These are phyloP conservation scores for Leptinotarsa texana DNA, from an alignment of 1,140 invertebrate species.

Conservation along the genomic window DNA sequence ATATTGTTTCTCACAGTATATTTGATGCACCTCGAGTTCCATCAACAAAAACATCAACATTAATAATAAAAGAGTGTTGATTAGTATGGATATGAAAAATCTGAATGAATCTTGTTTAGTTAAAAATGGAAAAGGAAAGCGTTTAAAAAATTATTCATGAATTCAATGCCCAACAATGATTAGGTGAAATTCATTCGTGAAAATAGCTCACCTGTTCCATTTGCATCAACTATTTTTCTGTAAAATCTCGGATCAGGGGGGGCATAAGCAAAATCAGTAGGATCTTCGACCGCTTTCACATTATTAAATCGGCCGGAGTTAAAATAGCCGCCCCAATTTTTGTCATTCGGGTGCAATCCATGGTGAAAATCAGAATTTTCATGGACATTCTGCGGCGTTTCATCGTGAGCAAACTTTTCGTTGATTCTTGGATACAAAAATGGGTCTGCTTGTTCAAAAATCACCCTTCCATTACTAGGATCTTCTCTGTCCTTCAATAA, in stretches of 20 bases:
- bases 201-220: not conserved
- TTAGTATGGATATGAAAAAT: no score
- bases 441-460: not conserved
- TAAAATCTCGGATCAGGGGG: conserved; percentile 49
- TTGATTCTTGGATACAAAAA: not conserved
- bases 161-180: no score
- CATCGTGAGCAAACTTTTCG: conserved; percentile 1
- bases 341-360: conserved; percentile 27
- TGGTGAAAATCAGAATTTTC: conserved; percentile 22
- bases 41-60: no score
- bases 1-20: no score
- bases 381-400: not conserved
- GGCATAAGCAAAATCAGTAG: conserved; percentile 44
- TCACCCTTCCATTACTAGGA: conserved; percentile 5
- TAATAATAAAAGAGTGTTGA: no score
- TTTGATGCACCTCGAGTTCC: no score
- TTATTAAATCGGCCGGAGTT: conserved; percentile 27
- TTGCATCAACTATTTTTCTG: conserved; percentile 5
- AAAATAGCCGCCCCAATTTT: conserved; percentile 18
- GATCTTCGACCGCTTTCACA: conserved; percentile 39
- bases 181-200: no score
- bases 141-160: no score
- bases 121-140: no score
- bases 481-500: conserved; percentile 2
- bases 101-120: no score